These are phyloP conservation scores for Aix galericulata DNA, from an alignment of 2,113 vertebrate genomes.

Conservation along the genomic window DNA sequence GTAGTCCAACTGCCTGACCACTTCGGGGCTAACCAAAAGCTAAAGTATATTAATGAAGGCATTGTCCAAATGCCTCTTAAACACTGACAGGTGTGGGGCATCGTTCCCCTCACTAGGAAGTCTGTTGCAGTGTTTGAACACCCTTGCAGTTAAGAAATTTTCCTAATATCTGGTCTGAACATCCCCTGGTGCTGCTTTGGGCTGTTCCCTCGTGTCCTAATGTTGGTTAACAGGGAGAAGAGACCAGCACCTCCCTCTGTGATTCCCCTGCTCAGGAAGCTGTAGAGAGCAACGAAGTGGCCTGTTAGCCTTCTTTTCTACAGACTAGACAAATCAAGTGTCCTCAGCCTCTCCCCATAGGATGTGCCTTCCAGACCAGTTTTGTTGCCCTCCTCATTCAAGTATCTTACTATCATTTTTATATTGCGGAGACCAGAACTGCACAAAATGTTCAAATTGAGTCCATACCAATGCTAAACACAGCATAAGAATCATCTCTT, in stretches of 20 bases:
- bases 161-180: neutral
- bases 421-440: neutral
- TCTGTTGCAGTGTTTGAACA: neutral
- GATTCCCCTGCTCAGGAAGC: neutral
- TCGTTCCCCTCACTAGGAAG: neutral
- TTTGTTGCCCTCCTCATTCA: neutral
- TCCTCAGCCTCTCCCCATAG: neutral
- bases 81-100: neutral
- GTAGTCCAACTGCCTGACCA: neutral
- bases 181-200: neutral
- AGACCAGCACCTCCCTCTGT: neutral
- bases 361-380: neutral
- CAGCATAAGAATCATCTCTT: neutral
- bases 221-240: neutral
- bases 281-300: neutral
- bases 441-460: neutral
- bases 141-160: neutral
- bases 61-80: neutral
- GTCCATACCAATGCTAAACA: neutral
- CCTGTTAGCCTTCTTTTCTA: neutral
- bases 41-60: neutral
- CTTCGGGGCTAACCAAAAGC: neutral
- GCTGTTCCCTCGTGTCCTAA: neutral
- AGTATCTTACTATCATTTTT: no score
- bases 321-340: neutral